Base-by-base conservation (phyloP, 2,113 vertebrate species). In the Oryzias melastigma region DNA sequence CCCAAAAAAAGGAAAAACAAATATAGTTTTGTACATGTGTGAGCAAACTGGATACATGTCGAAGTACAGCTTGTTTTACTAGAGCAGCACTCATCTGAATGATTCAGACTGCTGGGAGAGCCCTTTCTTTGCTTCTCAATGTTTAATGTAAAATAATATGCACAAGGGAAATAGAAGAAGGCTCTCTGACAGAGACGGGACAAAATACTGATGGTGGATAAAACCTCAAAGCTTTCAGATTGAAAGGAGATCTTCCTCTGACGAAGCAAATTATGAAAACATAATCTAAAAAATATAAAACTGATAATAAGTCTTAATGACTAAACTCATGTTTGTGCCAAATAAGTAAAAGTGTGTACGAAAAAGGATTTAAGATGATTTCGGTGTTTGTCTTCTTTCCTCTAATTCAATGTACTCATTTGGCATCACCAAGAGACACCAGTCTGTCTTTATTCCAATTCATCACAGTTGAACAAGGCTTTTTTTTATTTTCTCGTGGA, bases 61-160 rank as follows among this genome's bases (percentile, higher is more conserved):
- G 19, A 29, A 52, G 44, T 57, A 46, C 48, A 78, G 40, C 8
- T n/a, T 58, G 72, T 78, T 80, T 24, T 67, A 53, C n/a, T 29
- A 57, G 52, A 53, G 45, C 74, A 58, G 48, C 40, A 66, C 53
- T 65, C 49, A 53, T 70, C 65, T 87, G 77, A 88, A 87, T 85
- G 75, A 88, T 90, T 85, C 77, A 87, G 56, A 67, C 54, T 58
- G 48, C 59, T 48, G 41, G 20, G 62, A 76, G 59, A 77, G 62
- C 52, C 46, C 40, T 63, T 46, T 64, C 57, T 47, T 41, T 24
- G 45, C 59, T 59, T 29, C 51, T 90, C 46, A 85, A 86, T 87
- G 51, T 87, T 88, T 89, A 43, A 87, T 85, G 59, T 45, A 43
- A 63, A 62, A 66, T 69, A 76, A 84, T 42, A 14, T 52, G 66